Percentiles rank a stretch among this genome's conserved stretches.
phyloP scores from a whole-genome alignment of 2,113 vertebrate genomes.

The Grus americana region DNA sequence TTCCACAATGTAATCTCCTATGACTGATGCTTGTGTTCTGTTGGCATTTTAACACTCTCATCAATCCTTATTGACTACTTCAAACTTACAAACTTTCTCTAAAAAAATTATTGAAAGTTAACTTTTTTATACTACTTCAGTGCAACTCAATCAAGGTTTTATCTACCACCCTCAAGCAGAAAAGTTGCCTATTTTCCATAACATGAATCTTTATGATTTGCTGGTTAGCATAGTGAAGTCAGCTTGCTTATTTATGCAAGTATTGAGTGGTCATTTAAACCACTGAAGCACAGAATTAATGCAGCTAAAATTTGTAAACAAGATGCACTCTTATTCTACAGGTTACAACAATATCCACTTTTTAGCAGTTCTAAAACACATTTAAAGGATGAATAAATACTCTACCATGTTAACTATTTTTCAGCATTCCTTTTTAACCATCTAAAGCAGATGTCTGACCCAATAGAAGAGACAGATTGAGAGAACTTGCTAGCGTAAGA shows the following conservation, averaged over 20 bases:
- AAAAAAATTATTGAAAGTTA: neutral
- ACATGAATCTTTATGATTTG: neutral
- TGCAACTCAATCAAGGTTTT: neutral
- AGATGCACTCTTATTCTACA: neutral
- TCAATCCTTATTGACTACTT: neutral
- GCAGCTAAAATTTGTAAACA: neutral
- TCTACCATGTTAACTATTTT: neutral
- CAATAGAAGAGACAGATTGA: neutral
- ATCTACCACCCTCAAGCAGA: neutral
- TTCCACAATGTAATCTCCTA: neutral
- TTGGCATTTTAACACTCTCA: neutral
- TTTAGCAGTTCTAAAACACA: neutral
- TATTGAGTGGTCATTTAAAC: neutral
- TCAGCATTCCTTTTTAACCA: neutral
- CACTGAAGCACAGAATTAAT: neutral
- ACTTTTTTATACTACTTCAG: neutral
- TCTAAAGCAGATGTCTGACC: neutral
- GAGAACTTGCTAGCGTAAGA: neutral
- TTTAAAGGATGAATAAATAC: neutral
- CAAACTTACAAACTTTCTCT: neutral
- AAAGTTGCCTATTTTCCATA: neutral
- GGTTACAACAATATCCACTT: neutral
- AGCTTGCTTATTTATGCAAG: neutral
- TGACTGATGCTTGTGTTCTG: neutral
- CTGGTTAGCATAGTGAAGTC: neutral